These are phyloP conservation scores for Sepioteuthis lessoniana DNA, from an alignment of 2,888 invertebrate genomes.

Conservation along the genomic window DNA sequence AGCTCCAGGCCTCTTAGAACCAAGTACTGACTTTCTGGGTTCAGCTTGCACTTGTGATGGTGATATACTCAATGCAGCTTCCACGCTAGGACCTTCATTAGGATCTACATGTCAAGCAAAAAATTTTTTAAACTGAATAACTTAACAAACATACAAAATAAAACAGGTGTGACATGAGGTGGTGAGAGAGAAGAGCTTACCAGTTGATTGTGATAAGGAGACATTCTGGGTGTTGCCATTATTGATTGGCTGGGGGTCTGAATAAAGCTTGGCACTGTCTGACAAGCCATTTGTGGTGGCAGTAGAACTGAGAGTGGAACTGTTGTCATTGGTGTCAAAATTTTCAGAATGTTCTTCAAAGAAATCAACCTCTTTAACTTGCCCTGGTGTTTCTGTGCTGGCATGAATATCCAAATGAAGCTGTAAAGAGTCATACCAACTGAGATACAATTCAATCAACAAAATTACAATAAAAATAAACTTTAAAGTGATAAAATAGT, in stretches of 20 bases:
- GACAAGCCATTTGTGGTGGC: slow-evolving; percentile 52
- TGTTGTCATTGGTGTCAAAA: slow-evolving; percentile 51
- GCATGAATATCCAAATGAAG: slow-evolving; percentile 82
- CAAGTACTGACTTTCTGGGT: slow-evolving; percentile 82
- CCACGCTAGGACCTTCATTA: slow-evolving; percentile 76
- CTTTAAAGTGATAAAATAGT: too few species aligned
- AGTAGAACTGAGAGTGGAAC: slow-evolving; percentile 45
- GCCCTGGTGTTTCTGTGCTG: slow-evolving; percentile 64
- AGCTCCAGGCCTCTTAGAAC: slow-evolving; percentile 81
- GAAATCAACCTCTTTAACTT: slow-evolving; percentile 87
- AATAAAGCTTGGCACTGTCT: slow-evolving; percentile 57
- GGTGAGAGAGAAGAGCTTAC: background rate
- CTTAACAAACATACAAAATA: background rate
- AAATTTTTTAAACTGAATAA: background rate
- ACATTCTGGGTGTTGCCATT: slow-evolving; percentile 58
- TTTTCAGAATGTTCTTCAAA: slow-evolving; percentile 83
- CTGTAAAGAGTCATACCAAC: slow-evolving; percentile 76
- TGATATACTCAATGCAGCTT: slow-evolving; percentile 75
- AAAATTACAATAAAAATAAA: background rate
- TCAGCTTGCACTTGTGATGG: slow-evolving; percentile 73
- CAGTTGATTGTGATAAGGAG: background rate
- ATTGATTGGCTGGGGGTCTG: slow-evolving; percentile 62
- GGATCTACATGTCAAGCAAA: slow-evolving; percentile 54
- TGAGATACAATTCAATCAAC: background rate
- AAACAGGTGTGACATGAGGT: background rate